Evolutionary conservation across 1,140 invertebrate genomes (phyloP), one percentile per base, ranked within the genome.

Genomic region (Atopsyche davidsoni): DNA sequence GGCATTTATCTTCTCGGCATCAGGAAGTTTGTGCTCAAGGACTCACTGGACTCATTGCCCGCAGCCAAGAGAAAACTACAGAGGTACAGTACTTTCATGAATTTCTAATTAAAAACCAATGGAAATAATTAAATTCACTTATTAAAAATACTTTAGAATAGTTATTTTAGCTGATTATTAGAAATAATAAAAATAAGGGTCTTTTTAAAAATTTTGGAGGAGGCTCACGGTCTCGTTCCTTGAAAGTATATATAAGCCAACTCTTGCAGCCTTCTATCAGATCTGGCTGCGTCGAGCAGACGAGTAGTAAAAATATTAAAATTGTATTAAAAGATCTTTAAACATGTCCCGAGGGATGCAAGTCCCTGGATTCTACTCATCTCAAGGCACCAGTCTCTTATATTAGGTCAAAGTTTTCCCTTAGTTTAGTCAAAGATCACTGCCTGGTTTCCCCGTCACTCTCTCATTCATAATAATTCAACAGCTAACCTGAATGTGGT

Each of bases 1-100:
- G 79, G 80, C 16, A 73, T 77, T 2, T 92, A 89, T 59, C 81
- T 89, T 65, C 68, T 86, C 31, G 90, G 89, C 13, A 85, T 90
- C 17, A 76, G 89, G 21, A 80, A 83, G 52, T 92, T 80, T 59
- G 77, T 90, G 11, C 64, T 93, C 4, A 89, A 90, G 57, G 89
- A 91, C 55, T 78, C 79, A 16, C 65, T 77, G 0, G 80, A 80
- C 6, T 80, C 79, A 6, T 61, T 87, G 28, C 76, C 75, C 2
- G 68, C 72, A 7, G 85, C 85, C 0, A 76, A 77, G 60, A 78
- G 66, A 53, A 83, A 85, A 62, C 66, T 89, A 4, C 76, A 77
- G 54, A 84, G 76, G 83, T 83, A 60, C 9, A 18, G 16, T 46
- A 13, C 39, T 10, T 21, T 7, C 19, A 10, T 41, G 4, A 17